A percentile compares a stretch with the other conserved stretches of the same genome.
Evolutionary conservation across 2,888 invertebrate species (phyloP).

Genomic region (Diplolepis rosae): DNA sequence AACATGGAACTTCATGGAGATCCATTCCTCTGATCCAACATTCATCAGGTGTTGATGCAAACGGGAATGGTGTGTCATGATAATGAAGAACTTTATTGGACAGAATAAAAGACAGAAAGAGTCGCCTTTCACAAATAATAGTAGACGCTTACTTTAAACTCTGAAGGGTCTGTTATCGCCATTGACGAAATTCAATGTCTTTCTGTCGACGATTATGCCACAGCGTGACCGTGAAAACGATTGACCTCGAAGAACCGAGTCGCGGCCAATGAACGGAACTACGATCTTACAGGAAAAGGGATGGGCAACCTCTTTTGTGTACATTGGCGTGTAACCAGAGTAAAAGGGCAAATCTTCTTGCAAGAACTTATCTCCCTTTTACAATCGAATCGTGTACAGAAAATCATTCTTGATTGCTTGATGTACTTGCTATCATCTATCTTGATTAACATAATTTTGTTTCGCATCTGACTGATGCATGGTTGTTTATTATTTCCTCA

Average conservation of each 20-base stretch:
- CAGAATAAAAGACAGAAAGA: slow-evolving; percentile 1
- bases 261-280: not conserved
- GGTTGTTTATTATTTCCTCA: not conserved
- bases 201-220: slow-evolving; percentile 39
- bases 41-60: slow-evolving; percentile 26
- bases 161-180: not conserved
- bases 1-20: slow-evolving; percentile 16
- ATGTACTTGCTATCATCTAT: slow-evolving; percentile 5
- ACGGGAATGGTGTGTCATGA: not conserved
- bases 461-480: not conserved
- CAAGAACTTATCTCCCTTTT: not conserved
- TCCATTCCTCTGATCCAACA: slow-evolving; percentile 20
- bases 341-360: slow-evolving; percentile 19
- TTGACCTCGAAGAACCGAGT: slow-evolving; percentile 7
- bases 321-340: slow-evolving; percentile 16
- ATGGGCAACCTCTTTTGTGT: slow-evolving; percentile 22
- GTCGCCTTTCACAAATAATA: not conserved
- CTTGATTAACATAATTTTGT: slow-evolving; percentile 11
- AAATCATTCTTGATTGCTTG: slow-evolving; percentile 19
- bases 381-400: slow-evolving; percentile 15
- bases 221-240: slow-evolving; percentile 51
- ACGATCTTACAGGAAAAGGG: slow-evolving; percentile 22
- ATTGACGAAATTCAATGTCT: not conserved
- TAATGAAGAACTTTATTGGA: slow-evolving; percentile 5
- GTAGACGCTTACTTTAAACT: not conserved